phyloP scores from a whole-genome alignment of 2,797 vertebrate species.

The Epinephelus coioides region DNA sequence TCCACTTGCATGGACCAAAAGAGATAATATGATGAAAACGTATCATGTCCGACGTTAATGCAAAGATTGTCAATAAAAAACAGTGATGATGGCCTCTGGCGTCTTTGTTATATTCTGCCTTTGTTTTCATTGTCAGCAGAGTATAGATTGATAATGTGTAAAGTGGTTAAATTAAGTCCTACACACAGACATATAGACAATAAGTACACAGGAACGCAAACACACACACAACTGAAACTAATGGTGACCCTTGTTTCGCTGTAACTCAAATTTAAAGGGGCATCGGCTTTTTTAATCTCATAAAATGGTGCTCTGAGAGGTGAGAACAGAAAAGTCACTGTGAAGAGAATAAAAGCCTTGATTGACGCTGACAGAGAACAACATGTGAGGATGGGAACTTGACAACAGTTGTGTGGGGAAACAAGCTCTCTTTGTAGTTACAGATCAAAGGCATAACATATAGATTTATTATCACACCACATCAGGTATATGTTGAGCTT shows the following conservation, averaged over 20 bases:
- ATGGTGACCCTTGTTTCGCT: neutral
- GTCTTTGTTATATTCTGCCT: neutral
- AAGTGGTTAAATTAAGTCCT: neutral
- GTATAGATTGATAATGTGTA: neutral
- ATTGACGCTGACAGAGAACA: slow-evolving; percentile 39
- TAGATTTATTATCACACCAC: slow-evolving; percentile 34
- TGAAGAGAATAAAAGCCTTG: slow-evolving; percentile 10
- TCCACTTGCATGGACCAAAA: neutral
- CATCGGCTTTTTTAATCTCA: neutral
- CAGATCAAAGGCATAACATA: slow-evolving; percentile 50
- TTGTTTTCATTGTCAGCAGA: neutral
- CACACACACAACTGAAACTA: neutral
- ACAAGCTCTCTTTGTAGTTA: slow-evolving; percentile 28
- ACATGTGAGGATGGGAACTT: slow-evolving; percentile 9
- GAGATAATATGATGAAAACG: neutral
- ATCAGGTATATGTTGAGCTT: slow-evolving; percentile 18
- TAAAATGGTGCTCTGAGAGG: slow-evolving; percentile 6
- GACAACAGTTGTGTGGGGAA: slow-evolving; percentile 11
- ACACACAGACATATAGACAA: neutral
- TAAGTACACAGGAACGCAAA: neutral
- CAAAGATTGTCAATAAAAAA: neutral
- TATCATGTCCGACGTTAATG: neutral
- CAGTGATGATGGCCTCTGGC: neutral
- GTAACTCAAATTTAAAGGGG: slow-evolving; percentile 3
- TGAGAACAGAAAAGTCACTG: slow-evolving; percentile 9